Base-by-base conservation (phyloP, 2,888 invertebrate genomes). In the Cryptocheilus praepositus region DNA sequence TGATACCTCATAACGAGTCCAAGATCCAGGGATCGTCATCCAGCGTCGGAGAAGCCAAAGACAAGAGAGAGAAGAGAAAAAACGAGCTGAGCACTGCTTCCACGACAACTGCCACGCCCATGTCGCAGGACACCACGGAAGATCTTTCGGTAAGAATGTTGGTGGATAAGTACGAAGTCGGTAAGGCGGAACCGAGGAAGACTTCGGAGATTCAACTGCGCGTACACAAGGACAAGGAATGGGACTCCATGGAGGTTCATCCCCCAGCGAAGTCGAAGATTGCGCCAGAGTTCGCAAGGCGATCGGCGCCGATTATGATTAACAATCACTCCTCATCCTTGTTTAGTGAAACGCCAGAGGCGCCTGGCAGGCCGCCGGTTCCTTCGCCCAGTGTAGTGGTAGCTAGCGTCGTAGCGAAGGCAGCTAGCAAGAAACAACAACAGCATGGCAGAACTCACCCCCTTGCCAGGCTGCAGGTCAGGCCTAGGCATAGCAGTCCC, bases 381-480 rank as follows among this genome's bases (percentile, higher is more conserved):
- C 91, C 91, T 76, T 91, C 91, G 76, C 89, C 91, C 62, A 91
- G 91, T 74, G 91, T 92, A 78, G 91, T 93, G 66, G 92, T 93
- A 63, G 92, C 93, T 70, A 93, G 93, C 85, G 93, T 93, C 82
- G 92, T 93, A 82, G 92, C 93, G 80, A 93, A 93, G 88, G 93
- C 93, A 84, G 92, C 93, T 86, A 93, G 92, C 81, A 95, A 95
- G 89, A 93, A 95, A 89, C 95, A 95, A 89, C 92, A 94, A 86
- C 96, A 97, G 89, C 96, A 96, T 89, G 97, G 97, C 82, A 96
- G 95, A 90, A 96, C 95, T 85, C 97, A 97, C 92, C 97, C 97
- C 79, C 91, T 97, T 86, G 94, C 96, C 84, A 94, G 94, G 92
- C 92, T 97, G 89, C 94, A 93, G 90, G 91, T 94, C 89, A 93